Evolutionary conservation across 2,888 invertebrate species (phyloP), one percentile per base, ranked within the genome.

Genomic region (Aspidiotus destructor): DNA sequence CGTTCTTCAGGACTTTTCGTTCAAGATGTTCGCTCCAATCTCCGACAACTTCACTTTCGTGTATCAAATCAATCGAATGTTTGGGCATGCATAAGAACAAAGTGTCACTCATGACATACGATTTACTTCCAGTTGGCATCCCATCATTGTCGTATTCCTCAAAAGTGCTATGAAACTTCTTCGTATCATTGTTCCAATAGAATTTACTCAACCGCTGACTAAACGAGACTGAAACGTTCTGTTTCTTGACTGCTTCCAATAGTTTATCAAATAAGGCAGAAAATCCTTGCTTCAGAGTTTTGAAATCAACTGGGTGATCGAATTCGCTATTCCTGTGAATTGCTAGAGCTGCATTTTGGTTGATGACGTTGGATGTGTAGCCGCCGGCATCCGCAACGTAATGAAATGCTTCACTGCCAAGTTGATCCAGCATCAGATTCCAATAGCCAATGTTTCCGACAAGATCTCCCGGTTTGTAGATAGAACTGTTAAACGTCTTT

Each of bases 271-370:
- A 13, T n/a, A 52, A 52, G 13, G n/a, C 1, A 52, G 52, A 52
- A n/a, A 13, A 52, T 13, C 52, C 52, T 5, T n/a, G 1, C 11
- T 52, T n/a, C 2, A 52, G n/a, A 1, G 52, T 52, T 5, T 52
- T 52, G n/a, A 52, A 52, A 13, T 52, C 15, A 11, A 52, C 52
- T n/a, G 13, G 13, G n/a, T 52, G 11, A 13, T n/a, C 52, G n/a
- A 52, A 52, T 52, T 52, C 52, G 52, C 52, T 52, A 5, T 52
- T 52, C 15, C 52, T 52, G 52, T 52, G 52, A 13, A 52, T n/a
- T 1, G 52, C 52, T 5, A 13, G 5, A 52, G 52, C 52, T n/a
- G 52, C 52, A n/a, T 52, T 52, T 52, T 52, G 52, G n/a, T 52
- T 52, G 1, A 52, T 52, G 13, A 52, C 52, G 5, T 52, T 52